A percentile compares a stretch with the other conserved stretches of the same genome.
phyloP scores from a whole-genome alignment of 2,888 invertebrate species.

The Macrophya alboannulata region DNA sequence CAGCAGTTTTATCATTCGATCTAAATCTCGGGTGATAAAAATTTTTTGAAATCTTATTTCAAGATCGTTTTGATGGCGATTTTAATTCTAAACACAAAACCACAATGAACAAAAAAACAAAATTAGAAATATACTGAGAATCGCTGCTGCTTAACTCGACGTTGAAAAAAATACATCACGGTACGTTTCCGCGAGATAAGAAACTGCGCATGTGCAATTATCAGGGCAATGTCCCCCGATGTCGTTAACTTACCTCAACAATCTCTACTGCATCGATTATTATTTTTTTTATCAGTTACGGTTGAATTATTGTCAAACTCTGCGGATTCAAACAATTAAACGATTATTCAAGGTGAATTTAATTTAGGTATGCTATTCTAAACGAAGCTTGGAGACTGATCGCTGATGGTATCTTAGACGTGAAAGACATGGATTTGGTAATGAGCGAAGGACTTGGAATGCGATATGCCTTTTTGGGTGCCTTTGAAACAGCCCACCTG shows the following conservation, averaged over 20 bases:
- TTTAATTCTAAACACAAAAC: neutral
- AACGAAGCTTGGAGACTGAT: slow-evolving; percentile 96
- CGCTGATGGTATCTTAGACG: slow-evolving; percentile 91
- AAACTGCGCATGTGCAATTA: slow-evolving; percentile 15
- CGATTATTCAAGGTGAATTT: neutral
- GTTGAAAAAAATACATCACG: neutral
- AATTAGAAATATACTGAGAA: neutral
- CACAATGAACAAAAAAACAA: neutral
- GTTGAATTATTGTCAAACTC: neutral
- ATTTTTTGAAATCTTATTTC: neutral
- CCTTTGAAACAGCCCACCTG: slow-evolving; percentile 95
- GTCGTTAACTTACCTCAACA: neutral
- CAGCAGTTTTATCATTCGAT: neutral
- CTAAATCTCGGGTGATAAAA: neutral
- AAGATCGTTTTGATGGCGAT: neutral
- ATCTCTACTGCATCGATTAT: neutral
- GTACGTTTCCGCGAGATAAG: neutral
- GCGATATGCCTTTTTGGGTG: slow-evolving; percentile 97
- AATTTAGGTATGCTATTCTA: slow-evolving; percentile 91
- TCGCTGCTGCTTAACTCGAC: neutral
- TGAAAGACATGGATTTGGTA: slow-evolving; percentile 94
- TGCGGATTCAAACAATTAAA: neutral
- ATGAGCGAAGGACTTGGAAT: slow-evolving; percentile 97
- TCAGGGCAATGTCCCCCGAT: neutral
- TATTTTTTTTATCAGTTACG: neutral